These are phyloP conservation scores for Probaryconus sp. DNA, from an alignment of 1,140 invertebrate genomes.

Conservation along the genomic window DNA sequence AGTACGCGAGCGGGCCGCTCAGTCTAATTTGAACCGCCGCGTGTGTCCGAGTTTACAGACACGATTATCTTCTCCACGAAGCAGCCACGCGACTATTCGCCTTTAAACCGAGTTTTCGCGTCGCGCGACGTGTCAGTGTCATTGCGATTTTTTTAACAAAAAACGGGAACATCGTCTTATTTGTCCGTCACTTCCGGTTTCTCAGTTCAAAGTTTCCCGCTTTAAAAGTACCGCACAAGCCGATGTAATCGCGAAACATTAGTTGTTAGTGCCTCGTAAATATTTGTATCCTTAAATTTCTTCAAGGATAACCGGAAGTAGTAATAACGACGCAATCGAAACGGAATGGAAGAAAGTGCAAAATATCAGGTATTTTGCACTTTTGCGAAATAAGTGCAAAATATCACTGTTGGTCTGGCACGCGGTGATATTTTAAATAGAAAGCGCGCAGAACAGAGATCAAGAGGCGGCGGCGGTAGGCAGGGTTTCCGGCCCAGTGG, in stretches of 20 bases:
- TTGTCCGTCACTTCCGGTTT: too few species aligned
- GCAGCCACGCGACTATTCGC: slow-evolving; percentile 54
- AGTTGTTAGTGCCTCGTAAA: too few species aligned
- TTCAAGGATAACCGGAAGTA: too few species aligned
- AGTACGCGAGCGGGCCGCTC: slow-evolving; percentile 73
- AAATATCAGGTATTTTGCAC: too few species aligned
- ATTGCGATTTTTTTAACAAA: slow-evolving; percentile 8
- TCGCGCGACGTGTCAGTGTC: slow-evolving; percentile 33
- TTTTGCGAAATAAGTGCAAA: slow-evolving; percentile 9
- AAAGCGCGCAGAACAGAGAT: slow-evolving; percentile 14
- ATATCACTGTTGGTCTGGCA: slow-evolving; percentile 19
- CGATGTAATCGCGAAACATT: too few species aligned
- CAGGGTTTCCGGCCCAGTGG: too few species aligned
- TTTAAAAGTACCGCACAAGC: too few species aligned
- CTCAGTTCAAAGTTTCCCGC: too few species aligned
- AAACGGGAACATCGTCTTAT: too few species aligned
- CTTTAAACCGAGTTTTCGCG: slow-evolving; percentile 24
- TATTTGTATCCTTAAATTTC: too few species aligned
- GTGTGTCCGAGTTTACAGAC: slow-evolving; percentile 73
- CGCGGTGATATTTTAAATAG: slow-evolving; percentile 53
- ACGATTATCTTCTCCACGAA: slow-evolving; percentile 69
- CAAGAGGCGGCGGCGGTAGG: not conserved
- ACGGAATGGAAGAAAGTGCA: slow-evolving; percentile 1
- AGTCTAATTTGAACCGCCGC: slow-evolving; percentile 79
- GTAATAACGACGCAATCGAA: too few species aligned